Base-by-base conservation (phyloP, 2,888 invertebrate genomes). In the Nemapogon koenigi region DNA sequence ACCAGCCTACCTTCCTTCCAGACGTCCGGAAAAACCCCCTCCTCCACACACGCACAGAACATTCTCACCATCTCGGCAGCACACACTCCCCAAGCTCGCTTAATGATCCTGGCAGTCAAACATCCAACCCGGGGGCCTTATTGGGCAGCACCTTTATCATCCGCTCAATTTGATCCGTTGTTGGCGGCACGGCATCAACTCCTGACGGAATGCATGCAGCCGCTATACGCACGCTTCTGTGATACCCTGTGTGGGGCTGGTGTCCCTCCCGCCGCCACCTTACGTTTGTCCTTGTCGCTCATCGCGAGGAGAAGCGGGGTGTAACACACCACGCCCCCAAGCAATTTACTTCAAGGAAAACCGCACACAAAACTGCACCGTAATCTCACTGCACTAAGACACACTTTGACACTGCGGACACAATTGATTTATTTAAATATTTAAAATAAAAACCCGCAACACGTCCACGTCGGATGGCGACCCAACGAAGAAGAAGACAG, bases 11-110 rank as follows among this genome's bases (percentile, higher is more conserved):
- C 28, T 4, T 27, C 28, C 28, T 27, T 26, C 35, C 35, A 35
- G 4, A 27, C n/a, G 15, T 18, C 25, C n/a, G 37, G 37, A 11
- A 38, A 38, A 3, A 38, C 25, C n/a, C 38, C 37, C 19, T 37
- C 37, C n/a, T 7, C 19, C 3, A 29, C 10, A 15, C 37, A 37
- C 19, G 11, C 29, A 3, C 6, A 11, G 15, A 29, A 37, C 17
- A 37, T n/a, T 3, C 2, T 3, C 4, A 11, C 13, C 13, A 38
- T 22, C 11, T 38, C 38, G 3, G 17, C 22, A 2, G 8, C 3
- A 4, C 16, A n/a, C 3, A 15, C 38, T 19, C 11, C 18, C 37
- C 37, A 37, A 10, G 26, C 37, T n/a, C 8, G 2, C 11, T 30
- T 37, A 14, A 38, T 2, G n/a, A 38, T 31, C 14, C n/a, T 22